phyloP scores from a whole-genome alignment of 1,140 invertebrate genomes.

The Calephelis nemesis region DNA sequence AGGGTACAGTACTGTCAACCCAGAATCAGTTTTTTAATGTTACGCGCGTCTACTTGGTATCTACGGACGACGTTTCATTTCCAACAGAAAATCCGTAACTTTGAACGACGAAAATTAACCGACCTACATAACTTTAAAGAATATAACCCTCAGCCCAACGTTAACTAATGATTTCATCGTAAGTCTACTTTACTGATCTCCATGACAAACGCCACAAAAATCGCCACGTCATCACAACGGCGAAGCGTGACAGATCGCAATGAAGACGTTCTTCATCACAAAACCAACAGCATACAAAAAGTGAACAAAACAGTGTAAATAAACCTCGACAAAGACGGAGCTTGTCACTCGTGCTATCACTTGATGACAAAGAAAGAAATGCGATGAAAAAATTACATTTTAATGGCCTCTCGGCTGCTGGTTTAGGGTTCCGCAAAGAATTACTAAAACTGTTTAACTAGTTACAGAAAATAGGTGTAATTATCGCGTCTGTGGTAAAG shows the following conservation, averaged over 20 bases:
- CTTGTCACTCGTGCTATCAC: constrained; percentile 48
- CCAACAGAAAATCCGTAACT: too few relatives aligned
- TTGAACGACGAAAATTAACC: too few relatives aligned
- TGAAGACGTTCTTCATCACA: constrained; percentile 69
- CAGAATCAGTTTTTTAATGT: too few relatives aligned
- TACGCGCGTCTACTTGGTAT: too few relatives aligned
- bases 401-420: constrained; percentile 7
- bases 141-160: too few relatives aligned
- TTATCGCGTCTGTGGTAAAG: too few relatives aligned
- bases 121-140: too few relatives aligned
- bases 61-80: too few relatives aligned
- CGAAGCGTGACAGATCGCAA: constrained; percentile 65
- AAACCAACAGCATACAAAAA: constrained; percentile 69
- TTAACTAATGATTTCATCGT: too few relatives aligned
- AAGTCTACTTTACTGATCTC: background rate
- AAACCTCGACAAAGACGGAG: constrained; percentile 38
- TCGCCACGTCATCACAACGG: constrained; percentile 65
- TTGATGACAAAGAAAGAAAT: constrained; percentile 22
- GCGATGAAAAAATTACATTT: constrained; percentile 25
- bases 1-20: too few relatives aligned
- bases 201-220: constrained; percentile 39
- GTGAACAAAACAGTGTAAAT: constrained; percentile 51
- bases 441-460: background rate
- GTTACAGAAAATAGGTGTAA: too few relatives aligned
- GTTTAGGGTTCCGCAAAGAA: background rate